phyloP scores from a whole-genome alignment of 2,113 vertebrate genomes.

The Petrocephalus zakoni region DNA sequence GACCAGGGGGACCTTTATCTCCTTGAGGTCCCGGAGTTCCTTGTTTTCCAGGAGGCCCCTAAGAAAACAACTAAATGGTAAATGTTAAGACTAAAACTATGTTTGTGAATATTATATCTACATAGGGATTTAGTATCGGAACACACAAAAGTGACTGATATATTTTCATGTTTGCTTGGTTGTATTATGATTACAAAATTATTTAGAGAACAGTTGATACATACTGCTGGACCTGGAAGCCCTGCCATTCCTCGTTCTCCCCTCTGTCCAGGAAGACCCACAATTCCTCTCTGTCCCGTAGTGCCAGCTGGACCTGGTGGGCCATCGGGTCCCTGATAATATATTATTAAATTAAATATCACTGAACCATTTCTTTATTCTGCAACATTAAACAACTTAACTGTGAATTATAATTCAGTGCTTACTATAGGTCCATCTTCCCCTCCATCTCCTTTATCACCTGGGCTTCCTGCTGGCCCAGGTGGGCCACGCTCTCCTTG shows the following conservation, averaged over 20 bases:
- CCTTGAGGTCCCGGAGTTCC: constrained; percentile 76
- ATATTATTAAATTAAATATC: constrained; percentile 10
- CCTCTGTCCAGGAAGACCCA: constrained; percentile 91
- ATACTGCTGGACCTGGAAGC: constrained; percentile 83
- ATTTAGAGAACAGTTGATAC: constrained; percentile 41
- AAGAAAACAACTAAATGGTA: constrained; percentile 19
- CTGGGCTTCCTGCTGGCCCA: constrained; percentile 76
- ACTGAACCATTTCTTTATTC: not conserved
- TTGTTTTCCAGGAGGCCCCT: constrained; percentile 93
- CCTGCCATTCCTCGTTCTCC: constrained; percentile 94
- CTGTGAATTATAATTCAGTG: not conserved
- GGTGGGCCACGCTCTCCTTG: constrained; percentile 83
- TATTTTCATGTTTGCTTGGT: not conserved
- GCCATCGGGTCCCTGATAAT: constrained; percentile 84
- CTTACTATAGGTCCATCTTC: constrained; percentile 87
- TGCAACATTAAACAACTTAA: not conserved
- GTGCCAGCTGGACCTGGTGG: constrained; percentile 95
- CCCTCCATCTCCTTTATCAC: constrained; percentile 93
- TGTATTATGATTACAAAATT: not conserved
- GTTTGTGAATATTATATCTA: not conserved
- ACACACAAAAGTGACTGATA: not conserved
- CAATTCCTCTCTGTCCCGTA: constrained; percentile 92
- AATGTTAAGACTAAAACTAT: not conserved
- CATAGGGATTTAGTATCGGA: not conserved
- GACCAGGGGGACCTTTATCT: constrained; percentile 92